phyloP scores from a whole-genome alignment of 2,888 invertebrate genomes.

The Leistus spinibarbis region DNA sequence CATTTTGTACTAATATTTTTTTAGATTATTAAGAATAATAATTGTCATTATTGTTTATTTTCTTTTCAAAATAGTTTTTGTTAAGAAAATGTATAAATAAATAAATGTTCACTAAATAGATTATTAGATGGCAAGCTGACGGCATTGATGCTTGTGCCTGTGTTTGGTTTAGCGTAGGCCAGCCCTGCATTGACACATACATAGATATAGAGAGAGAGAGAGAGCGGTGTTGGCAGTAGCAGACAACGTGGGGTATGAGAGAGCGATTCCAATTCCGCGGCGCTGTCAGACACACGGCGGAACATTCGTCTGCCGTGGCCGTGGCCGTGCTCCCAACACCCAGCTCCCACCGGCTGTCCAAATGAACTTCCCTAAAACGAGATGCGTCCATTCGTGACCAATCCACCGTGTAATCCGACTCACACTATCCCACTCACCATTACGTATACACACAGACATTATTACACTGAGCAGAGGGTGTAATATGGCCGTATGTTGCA shows the following conservation, averaged over 20 bases:
- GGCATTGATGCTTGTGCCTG: too few species aligned
- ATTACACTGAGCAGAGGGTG: not conserved
- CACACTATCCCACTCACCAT: not conserved
- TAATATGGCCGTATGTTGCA: not conserved
- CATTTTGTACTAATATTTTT: too few species aligned
- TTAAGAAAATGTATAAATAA: too few species aligned
- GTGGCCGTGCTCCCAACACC: not conserved
- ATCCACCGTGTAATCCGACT: constrained; percentile 39
- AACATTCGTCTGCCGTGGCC: constrained; percentile 4
- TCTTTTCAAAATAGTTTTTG: too few species aligned
- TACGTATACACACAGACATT: not conserved
- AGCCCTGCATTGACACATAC: not conserved
- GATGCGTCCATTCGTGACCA: constrained; percentile 40
- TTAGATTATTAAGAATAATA: too few species aligned
- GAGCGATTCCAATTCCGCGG: constrained; percentile 31
- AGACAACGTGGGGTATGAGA: not conserved
- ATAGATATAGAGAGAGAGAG: not conserved
- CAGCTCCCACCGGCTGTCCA: constrained; percentile 30
- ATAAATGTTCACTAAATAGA: too few species aligned
- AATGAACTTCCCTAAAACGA: constrained; percentile 34
- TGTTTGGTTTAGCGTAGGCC: not conserved
- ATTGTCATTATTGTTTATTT: too few species aligned
- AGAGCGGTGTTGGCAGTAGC: not conserved
- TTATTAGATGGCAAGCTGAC: too few species aligned
- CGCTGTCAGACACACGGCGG: constrained; percentile 20